phyloP scores from a whole-genome alignment of 2,888 invertebrate species.

The Platycnemis pennipes region DNA sequence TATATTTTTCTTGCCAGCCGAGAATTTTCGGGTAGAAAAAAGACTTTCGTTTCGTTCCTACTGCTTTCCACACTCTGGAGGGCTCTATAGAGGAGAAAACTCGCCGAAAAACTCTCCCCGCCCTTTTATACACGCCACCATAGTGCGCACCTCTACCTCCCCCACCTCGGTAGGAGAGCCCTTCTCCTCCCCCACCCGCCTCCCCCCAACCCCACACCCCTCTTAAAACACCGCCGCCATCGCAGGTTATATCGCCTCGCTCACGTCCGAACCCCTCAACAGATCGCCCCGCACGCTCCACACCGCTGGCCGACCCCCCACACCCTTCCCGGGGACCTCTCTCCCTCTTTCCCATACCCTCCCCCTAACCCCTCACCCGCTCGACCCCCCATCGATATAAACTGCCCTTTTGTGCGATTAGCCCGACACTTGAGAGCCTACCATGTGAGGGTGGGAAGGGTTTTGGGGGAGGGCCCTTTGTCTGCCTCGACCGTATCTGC shows the following conservation, averaged over 20 bases:
- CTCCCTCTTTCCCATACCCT: neutral
- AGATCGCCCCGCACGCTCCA: neutral
- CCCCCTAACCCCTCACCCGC: neutral
- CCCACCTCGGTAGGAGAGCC: no score
- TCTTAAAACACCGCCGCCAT: neutral
- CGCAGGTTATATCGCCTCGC: neutral
- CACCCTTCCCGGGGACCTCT: neutral
- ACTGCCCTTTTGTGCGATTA: constrained; percentile 55
- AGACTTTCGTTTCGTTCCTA: no score
- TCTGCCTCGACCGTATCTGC: neutral
- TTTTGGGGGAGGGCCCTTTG: neutral
- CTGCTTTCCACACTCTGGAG: no score
- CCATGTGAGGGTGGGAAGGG: neutral
- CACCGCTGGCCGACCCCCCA: neutral
- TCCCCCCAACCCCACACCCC: no score
- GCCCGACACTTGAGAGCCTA: neutral
- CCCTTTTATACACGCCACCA: neutral
- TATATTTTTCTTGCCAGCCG: no score
- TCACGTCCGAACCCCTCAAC: neutral
- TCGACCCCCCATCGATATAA: constrained; percentile 10
- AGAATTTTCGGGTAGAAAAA: no score
- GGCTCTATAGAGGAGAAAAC: no score
- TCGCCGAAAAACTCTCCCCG: neutral
- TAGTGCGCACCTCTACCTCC: neutral
- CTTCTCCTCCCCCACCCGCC: no score